A percentile compares a stretch with the other conserved stretches of the same genome.
These are phyloP conservation scores for Invenusta paracnida DNA, from an alignment of 2,888 invertebrate genomes.

Conservation along the genomic window DNA sequence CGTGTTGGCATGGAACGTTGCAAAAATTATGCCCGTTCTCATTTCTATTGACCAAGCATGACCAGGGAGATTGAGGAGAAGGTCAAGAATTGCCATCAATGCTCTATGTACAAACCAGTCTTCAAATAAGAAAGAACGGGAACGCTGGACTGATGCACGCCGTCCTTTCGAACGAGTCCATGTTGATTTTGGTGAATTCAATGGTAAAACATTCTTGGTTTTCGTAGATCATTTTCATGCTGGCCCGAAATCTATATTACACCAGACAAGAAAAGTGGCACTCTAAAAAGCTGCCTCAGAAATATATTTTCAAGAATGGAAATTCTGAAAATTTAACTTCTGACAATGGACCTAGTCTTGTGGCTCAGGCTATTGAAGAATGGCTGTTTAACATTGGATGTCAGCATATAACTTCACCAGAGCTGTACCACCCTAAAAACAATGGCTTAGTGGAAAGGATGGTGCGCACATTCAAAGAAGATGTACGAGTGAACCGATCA, in stretches of 20 bases:
- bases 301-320: conserved; percentile 5
- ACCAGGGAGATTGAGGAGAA: conserved; percentile 19
- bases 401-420: conserved; percentile 32
- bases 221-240: conserved; percentile 9
- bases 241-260: conserved; percentile 32
- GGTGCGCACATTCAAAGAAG: conserved; percentile 28
- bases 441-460: conserved; percentile 20
- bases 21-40: neutral
- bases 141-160: neutral
- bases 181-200: conserved; percentile 30
- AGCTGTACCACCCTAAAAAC: conserved; percentile 21
- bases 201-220: conserved; percentile 14
- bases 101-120: conserved; percentile 18
- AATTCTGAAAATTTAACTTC: neutral
- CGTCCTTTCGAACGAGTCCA: conserved; percentile 15
- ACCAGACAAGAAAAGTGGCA: conserved; percentile 3
- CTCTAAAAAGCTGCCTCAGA: neutral
- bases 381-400: conserved; percentile 20
- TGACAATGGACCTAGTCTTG: conserved; percentile 11
- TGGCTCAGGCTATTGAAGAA: neutral
- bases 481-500: conserved; percentile 3
- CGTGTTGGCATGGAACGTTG: conserved; percentile 27
- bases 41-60: conserved; percentile 9
- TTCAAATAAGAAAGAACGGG: conserved; percentile 6
- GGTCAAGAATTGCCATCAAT: conserved; percentile 14